phyloP scores from a whole-genome alignment of 2,888 invertebrate genomes.

The Encarsia formosa region DNA sequence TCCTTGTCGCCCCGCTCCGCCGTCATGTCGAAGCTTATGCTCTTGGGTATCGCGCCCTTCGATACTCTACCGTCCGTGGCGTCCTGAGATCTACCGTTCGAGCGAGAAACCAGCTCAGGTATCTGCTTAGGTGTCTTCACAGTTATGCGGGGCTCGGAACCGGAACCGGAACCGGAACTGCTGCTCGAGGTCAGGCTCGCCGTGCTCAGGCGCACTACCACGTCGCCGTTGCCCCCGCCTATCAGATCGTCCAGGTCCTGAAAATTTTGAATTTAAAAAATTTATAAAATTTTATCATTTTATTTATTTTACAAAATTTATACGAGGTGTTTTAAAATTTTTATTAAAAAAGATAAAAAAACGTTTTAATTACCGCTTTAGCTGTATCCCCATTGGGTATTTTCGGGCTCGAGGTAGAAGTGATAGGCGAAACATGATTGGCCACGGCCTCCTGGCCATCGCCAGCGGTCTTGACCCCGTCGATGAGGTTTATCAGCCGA shows the following conservation, averaged over 20 bases:
- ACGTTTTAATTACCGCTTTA: constrained; percentile 33
- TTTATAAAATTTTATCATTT: too few species aligned
- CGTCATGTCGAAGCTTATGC: constrained; percentile 86
- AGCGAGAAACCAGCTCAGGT: background rate
- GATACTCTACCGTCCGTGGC: constrained; percentile 51
- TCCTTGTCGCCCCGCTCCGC: constrained; percentile 74
- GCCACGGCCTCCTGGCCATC: constrained; percentile 33
- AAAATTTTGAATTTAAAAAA: background rate
- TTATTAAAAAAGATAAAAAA: background rate
- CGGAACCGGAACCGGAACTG: constrained; percentile 51
- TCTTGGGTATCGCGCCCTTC: constrained; percentile 85
- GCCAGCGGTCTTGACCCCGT: constrained; percentile 36
- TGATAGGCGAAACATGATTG: constrained; percentile 40
- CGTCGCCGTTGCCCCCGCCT: constrained; percentile 32
- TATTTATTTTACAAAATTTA: too few species aligned
- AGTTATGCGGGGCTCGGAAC: constrained; percentile 49
- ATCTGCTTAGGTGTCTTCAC: constrained; percentile 3
- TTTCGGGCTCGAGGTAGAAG: constrained; percentile 36
- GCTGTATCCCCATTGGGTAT: constrained; percentile 38
- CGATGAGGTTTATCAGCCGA: constrained; percentile 40
- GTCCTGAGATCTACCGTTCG: background rate
- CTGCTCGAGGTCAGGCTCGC: constrained; percentile 58
- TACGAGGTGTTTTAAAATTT: too few species aligned
- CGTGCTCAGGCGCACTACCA: constrained; percentile 55
- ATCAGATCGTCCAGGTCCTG: constrained; percentile 20